Percentiles rank a stretch among this genome's conserved stretches.
Conservation (phyloP, 2,113 vertebrate species). For the Pungitius pungitius region DNA sequence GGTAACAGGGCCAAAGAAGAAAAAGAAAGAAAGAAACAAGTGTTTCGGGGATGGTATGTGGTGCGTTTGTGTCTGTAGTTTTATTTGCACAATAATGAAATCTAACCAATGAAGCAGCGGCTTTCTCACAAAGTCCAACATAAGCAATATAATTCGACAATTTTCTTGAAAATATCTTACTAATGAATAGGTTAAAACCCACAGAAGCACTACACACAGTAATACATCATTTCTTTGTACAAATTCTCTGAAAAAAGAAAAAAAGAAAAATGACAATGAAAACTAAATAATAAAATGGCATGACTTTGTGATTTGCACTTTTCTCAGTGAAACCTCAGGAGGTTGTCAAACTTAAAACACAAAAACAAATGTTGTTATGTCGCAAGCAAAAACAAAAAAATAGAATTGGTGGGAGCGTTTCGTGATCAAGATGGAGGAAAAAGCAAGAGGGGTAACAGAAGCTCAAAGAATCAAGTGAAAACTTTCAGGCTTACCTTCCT, state of each 20-base stretch:
- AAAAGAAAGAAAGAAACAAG: not conserved
- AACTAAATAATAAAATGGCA: conserved; percentile 46
- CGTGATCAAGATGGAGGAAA: conserved; percentile 36
- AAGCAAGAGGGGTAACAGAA: conserved; percentile 68
- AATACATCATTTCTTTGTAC: conserved; percentile 47
- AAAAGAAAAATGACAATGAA: conserved; percentile 17
- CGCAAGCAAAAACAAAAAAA: conserved; percentile 66
- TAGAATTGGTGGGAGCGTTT: not conserved
- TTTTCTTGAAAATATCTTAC: conserved; percentile 3
- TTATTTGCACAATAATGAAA: not conserved
- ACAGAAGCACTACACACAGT: conserved; percentile 50
- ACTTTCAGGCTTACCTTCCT: conserved; percentile 93
- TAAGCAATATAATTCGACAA: not conserved
- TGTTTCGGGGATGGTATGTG: conserved; percentile 11
- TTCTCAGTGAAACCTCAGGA: conserved; percentile 83
- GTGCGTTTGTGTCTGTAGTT: conserved; percentile 15
- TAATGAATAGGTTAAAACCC: conserved; percentile 21
- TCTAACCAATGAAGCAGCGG: not conserved
- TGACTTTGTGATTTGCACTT: conserved; percentile 76
- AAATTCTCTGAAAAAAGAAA: conserved; percentile 13
- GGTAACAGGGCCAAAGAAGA: conserved; percentile 41
- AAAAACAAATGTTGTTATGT: conserved; percentile 64
- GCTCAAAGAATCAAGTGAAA: conserved; percentile 82
- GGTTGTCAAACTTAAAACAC: conserved; percentile 52
- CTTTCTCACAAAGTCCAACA: conserved; percentile 33